Conservation (phyloP, 2,113 vertebrate genomes). For the Colius striatus region DNA sequence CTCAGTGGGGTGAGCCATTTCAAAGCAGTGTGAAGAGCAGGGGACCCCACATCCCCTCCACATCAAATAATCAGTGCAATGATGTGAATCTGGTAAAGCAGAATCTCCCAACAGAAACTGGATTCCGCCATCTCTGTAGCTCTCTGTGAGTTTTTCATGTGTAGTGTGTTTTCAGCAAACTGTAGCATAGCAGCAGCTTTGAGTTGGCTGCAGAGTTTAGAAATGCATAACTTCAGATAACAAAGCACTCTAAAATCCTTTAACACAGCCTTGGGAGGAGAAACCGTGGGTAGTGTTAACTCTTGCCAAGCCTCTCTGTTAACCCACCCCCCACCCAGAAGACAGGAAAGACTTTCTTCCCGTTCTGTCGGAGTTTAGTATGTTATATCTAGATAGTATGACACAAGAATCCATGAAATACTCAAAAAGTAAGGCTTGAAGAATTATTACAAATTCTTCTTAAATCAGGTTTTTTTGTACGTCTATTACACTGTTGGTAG, state of each 20-base stretch:
- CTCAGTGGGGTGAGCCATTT: neutral
- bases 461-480: neutral
- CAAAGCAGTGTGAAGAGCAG: neutral
- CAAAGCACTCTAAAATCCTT: neutral
- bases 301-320: neutral
- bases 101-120: neutral
- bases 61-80: neutral
- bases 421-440: neutral
- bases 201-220: neutral
- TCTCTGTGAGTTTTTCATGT: neutral
- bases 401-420: neutral
- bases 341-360: neutral
- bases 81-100: neutral
- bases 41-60: accelerated
- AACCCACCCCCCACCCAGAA: neutral
- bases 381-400: neutral
- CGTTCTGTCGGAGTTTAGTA: neutral
- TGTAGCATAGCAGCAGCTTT: neutral
- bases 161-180: neutral
- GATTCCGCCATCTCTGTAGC: no score
- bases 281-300: neutral
- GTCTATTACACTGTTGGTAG: neutral
- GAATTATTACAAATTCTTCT: neutral
- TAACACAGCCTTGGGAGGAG: neutral
- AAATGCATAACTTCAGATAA: neutral